Percentiles rank a stretch among this genome's conserved stretches.
Conservation (phyloP, 2,797 vertebrate genomes). For the Pampus argenteus region DNA sequence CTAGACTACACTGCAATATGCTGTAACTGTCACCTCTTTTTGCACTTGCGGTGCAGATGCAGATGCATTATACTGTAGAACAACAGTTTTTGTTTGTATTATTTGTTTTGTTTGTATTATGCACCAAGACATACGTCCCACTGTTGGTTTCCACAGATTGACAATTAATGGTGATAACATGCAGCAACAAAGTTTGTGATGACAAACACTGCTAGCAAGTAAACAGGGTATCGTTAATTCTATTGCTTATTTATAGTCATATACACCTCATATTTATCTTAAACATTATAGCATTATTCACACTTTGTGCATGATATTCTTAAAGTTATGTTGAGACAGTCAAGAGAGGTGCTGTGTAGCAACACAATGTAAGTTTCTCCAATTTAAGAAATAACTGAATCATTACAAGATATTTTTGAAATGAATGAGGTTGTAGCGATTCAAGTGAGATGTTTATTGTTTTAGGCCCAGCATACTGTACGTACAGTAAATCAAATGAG, state of each 20-base stretch:
- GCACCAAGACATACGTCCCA: too few species aligned
- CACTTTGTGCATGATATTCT: background rate
- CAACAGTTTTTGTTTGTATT: background rate
- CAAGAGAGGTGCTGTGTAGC: background rate
- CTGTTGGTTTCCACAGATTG: too few species aligned
- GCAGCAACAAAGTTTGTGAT: too few species aligned
- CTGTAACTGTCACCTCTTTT: too few species aligned
- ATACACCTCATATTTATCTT: background rate
- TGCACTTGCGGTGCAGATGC: background rate
- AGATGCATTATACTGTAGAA: background rate
- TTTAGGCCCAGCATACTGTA: background rate
- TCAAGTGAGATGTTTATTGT: background rate
- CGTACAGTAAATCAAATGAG: background rate
- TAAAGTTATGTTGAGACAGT: background rate
- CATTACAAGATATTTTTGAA: slow-evolving; percentile 3
- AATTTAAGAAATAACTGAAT: slow-evolving; percentile 8
- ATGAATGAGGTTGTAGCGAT: background rate
- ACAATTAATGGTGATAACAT: too few species aligned
- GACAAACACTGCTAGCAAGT: too few species aligned
- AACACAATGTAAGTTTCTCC: slow-evolving; percentile 3
- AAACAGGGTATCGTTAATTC: too few species aligned
- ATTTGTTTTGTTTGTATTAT: too few species aligned
- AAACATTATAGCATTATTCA: background rate
- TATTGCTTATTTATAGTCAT: background rate
- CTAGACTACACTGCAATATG: background rate